Evolutionary conservation across 2,113 vertebrate species (phyloP), one percentile per base, ranked within the genome.

Genomic region (Blennius ocellaris): DNA sequence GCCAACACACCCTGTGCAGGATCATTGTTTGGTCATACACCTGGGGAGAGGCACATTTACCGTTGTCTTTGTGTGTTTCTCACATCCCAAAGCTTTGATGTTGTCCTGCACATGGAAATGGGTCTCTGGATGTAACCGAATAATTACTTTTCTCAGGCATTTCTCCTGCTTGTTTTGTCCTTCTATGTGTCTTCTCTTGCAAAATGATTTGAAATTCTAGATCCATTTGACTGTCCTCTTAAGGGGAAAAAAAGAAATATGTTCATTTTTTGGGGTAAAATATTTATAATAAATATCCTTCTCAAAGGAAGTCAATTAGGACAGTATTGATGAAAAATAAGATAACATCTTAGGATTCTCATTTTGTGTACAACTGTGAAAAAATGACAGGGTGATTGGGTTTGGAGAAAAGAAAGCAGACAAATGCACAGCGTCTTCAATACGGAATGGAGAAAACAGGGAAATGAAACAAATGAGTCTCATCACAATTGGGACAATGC

Each of bases 41-140:
- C 62, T 48, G 55, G 50, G 60, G 76, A 78, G 76, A 82, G 45
- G 45, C 52, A 58, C 72, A 68, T 63, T 83, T 64, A 64, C 70
- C 74, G 43, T 83, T 67, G 57, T 74, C 60, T 71, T 63, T 79
- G 73, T 56, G 30, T 90, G 68, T 44, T 76, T 76, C 73, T 73
- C 64, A 58, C 72, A 84, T 87, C 67, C 78, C 49, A 59, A 52
- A 47, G 50, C 82, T 79, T 89, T 87, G 87, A 91, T 84, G 81
- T 87, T 71, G 76, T 76, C 69, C 71, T 69, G 66, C 58, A 80
- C 81, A 71, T 74, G 75, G 78, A 80, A 87, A 89, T 69, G 81
- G 69, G 76, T 70, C 76, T 73, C 58, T 73, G 79, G 76, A 84
- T 73, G 69, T 81, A 74, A 81, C 56, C 6, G 39, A 80, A 87